These are phyloP conservation scores for Phataginus tetradactyla DNA, from an alignment of 2,797 vertebrate genomes.

Conservation along the genomic window DNA sequence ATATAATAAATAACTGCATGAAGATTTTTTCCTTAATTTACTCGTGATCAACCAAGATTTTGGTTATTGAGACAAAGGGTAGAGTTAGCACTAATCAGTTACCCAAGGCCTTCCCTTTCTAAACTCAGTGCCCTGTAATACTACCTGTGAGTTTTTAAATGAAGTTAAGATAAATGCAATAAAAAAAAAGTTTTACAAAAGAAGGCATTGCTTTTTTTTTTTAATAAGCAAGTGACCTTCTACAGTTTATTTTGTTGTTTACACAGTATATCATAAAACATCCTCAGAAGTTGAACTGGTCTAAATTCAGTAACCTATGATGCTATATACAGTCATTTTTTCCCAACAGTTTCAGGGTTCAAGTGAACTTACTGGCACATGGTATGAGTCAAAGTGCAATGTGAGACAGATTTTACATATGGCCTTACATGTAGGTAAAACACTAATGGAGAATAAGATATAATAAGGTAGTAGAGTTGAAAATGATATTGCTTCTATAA, in stretches of 20 bases:
- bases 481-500: background rate
- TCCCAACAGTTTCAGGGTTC: background rate
- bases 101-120: background rate
- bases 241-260: background rate
- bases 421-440: background rate
- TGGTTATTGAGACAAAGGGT: conserved; percentile 30
- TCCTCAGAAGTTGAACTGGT: background rate
- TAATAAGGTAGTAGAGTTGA: background rate
- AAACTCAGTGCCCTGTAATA: background rate
- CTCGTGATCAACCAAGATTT: conserved; percentile 7
- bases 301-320: conserved; percentile 21
- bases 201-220: background rate
- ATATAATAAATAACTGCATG: background rate
- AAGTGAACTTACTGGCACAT: background rate
- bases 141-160: background rate
- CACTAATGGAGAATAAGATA: background rate
- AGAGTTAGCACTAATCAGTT: background rate
- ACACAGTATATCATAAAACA: conserved; percentile 27
- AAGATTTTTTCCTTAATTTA: background rate
- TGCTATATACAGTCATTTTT: conserved; percentile 27
- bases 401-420: background rate
- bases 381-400: background rate
- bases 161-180: background rate
- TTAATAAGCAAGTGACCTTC: background rate
- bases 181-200: background rate